Evolutionary conservation across 2,113 vertebrate species (phyloP), one percentile per base, ranked within the genome.

Genomic region (Gnathochromis pfefferi): DNA sequence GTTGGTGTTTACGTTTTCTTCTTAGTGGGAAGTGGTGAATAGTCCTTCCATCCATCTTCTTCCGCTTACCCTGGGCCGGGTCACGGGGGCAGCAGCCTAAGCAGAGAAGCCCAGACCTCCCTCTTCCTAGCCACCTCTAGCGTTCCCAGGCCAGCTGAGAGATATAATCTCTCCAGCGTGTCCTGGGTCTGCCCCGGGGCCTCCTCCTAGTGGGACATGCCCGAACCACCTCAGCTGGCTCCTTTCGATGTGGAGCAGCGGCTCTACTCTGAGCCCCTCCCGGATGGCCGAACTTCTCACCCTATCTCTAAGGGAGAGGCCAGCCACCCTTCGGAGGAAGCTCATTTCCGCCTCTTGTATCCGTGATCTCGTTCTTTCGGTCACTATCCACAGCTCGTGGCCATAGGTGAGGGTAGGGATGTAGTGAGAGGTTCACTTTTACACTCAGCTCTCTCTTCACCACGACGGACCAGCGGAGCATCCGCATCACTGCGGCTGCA

Each of bases 381-480:
- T 12, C 10, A 40, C 38, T 40, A 40, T 0, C 38, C 10, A 40
- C 10, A 40, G 4, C 38, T 40, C 5, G 5, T 11, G 38, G 5
- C 38, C 38, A 40, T 40, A 40, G 38, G 38, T 11, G 38, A 40
- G 10, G 38, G 38, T 40, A 40, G 38, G 2, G 38, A 40, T 0
- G 10, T 40, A 40, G 38, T n/a, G 47, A 51, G 17, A 9, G 3
- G 3, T 19, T 51, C 7, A 0, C 47, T 51, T 51, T 51, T 51
- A 19, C 47, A 51, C 47, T 49, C 47, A 49, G 47, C 4, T 49
- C 47, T 0, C 16, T 49, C 47, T 49, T 49, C 17, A 51, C 17
- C 7, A 49, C 1, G 17, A 19, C 4, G 4, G 47, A 51, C 47
- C 3, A 1, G 17, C 0, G 0, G 2, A 49, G 47, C 47, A 0